Percentiles rank a stretch among this genome's conserved stretches.
phyloP scores from a whole-genome alignment of 23 tunicate species.

The Phallusia fumigata region DNA sequence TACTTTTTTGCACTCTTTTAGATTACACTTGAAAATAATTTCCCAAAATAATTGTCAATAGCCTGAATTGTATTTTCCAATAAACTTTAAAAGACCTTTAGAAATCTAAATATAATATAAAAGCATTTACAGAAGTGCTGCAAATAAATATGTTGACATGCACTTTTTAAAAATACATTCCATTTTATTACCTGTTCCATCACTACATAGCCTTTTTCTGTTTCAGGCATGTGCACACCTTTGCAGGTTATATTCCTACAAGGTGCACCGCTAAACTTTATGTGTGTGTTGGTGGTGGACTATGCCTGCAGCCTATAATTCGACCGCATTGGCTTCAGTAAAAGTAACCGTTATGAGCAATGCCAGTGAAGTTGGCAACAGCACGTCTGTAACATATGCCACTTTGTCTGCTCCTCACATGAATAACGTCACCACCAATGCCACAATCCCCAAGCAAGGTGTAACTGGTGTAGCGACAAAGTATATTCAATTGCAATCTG shows the following conservation, averaged over 20 bases:
- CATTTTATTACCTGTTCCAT: too few species aligned
- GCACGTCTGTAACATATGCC: background rate
- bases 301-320: slow-evolving; percentile 15
- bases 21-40: too few species aligned
- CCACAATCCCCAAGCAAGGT: background rate
- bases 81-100: too few species aligned
- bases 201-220: background rate
- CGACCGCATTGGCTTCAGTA: slow-evolving; percentile 6
- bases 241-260: background rate
- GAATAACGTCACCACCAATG: too few species aligned
- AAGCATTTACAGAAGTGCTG: too few species aligned
- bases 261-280: background rate
- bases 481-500: slow-evolving; percentile 65
- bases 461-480: slow-evolving; percentile 32
- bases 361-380: background rate
- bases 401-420: too few species aligned
- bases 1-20: too few species aligned
- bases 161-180: too few species aligned
- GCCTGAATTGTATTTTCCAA: too few species aligned
- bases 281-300: background rate
- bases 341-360: slow-evolving; percentile 14
- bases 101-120: too few species aligned
- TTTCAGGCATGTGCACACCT: background rate
- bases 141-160: too few species aligned
- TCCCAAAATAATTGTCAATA: too few species aligned